A percentile compares a stretch with the other conserved stretches of the same genome.
Evolutionary conservation across 2,113 vertebrate genomes (phyloP).

Genomic region (Eurypyga helias): DNA sequence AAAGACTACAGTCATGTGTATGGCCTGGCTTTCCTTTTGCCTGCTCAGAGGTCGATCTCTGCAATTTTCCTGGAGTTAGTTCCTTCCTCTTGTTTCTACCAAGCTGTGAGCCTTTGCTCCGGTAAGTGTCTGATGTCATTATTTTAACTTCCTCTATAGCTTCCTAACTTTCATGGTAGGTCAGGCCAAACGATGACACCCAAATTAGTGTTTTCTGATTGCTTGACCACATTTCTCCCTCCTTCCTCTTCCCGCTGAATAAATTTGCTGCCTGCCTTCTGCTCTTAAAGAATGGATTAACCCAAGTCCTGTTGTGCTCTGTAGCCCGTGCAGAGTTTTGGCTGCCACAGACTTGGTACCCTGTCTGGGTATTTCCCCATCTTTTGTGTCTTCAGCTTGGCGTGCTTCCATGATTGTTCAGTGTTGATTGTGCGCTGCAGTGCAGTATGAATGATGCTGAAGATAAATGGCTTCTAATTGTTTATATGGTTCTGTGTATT

Average conservation of each 20-base stretch:
- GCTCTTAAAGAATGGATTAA: neutral
- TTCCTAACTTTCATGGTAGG: neutral
- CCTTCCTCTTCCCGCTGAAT: neutral
- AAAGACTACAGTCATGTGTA: rapidly evolving
- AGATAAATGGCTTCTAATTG: neutral
- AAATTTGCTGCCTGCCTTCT: neutral
- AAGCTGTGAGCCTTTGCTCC: neutral
- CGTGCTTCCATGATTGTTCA: rapidly evolving
- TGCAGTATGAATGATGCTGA: neutral
- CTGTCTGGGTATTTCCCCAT: neutral
- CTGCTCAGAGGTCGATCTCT: neutral
- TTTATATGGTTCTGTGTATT: neutral
- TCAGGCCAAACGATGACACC: neutral
- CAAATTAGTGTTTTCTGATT: neutral
- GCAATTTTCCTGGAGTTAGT: neutral
- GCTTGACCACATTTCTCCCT: neutral
- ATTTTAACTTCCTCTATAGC: neutral
- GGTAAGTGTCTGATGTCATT: neutral
- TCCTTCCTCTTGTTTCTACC: neutral
- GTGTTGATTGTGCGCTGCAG: neutral
- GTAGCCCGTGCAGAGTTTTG: neutral
- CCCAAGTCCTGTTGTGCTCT: rapidly evolving
- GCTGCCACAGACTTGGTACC: neutral
- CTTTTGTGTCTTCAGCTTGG: neutral
- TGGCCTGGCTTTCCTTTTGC: neutral